Evolutionary conservation across 2,888 invertebrate species (phyloP).

Genomic region (Rugalucina vietnamica): DNA sequence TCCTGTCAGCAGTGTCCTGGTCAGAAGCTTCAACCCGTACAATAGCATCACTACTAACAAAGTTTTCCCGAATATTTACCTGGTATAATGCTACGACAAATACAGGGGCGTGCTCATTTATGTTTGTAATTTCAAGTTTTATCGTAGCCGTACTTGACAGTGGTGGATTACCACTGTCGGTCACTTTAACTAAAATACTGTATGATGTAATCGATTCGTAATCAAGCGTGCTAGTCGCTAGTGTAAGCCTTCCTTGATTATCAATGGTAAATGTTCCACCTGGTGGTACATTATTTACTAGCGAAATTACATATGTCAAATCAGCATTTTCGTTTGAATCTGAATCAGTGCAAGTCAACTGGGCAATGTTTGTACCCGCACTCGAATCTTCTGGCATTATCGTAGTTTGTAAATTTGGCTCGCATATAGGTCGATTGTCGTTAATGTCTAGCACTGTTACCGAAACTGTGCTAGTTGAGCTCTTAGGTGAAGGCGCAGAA

Average conservation of each 20-base stretch:
- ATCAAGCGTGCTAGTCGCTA: conserved; percentile 63
- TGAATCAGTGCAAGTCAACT: conserved; percentile 86
- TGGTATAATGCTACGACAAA: conserved; percentile 58
- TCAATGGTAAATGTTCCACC: conserved; percentile 55
- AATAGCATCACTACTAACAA: conserved; percentile 52
- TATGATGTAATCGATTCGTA: conserved; percentile 68
- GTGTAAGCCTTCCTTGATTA: conserved; percentile 59
- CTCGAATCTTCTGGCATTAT: conserved; percentile 55
- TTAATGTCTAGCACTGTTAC: conserved; percentile 95
- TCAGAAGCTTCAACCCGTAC: conserved; percentile 65
- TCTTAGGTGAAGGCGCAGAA: conserved; percentile 57
- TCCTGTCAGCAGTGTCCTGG: conserved; percentile 60
- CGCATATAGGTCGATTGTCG: conserved; percentile 83
- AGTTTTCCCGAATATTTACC: conserved; percentile 60
- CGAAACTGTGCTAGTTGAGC: conserved; percentile 91
- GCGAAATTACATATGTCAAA: conserved; percentile 47
- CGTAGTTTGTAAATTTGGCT: conserved; percentile 59
- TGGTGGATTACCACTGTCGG: conserved; percentile 65
- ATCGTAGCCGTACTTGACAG: conserved; percentile 67
- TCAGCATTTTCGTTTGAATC: conserved; percentile 62
- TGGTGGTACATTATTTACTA: conserved; percentile 61
- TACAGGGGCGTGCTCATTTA: conserved; percentile 68
- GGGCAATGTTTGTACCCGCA: conserved; percentile 50
- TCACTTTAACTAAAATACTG: conserved; percentile 65
- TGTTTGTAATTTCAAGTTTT: conserved; percentile 64